These are phyloP conservation scores for Eupithecia abbreviata DNA, from an alignment of 2,888 invertebrate genomes.

Conservation along the genomic window DNA sequence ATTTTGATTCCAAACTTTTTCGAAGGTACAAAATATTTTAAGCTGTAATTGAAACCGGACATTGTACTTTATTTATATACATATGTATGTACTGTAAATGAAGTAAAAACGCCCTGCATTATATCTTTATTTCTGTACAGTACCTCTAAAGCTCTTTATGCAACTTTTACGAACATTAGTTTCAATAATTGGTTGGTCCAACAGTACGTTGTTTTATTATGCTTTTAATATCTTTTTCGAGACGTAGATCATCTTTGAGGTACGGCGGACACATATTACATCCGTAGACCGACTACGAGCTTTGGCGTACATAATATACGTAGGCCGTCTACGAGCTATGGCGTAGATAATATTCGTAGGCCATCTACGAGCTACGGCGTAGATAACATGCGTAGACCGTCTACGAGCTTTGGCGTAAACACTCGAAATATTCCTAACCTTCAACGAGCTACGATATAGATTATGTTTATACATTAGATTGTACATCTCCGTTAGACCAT, in stretches of 20 bases:
- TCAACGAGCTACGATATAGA: not conserved
- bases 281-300: not conserved
- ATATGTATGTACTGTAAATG: not conserved
- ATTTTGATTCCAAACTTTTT: not conserved
- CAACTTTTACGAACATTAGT: not conserved
- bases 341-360: not conserved
- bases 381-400: not conserved
- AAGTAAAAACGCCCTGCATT: not conserved
- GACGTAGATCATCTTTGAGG: not conserved
- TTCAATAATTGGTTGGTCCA: not conserved
- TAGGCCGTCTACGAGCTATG: not conserved
- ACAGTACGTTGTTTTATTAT: not conserved
- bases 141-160: not conserved
- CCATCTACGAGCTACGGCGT: conserved; percentile 1
- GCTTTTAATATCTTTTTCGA: not conserved
- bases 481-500: not conserved
- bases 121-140: not conserved
- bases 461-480: not conserved
- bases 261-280: not conserved
- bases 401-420: not conserved
- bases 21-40: not conserved
- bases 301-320: not conserved
- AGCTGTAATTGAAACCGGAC: not conserved
- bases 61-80: not conserved
- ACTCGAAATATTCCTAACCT: not conserved